phyloP scores from a whole-genome alignment of 2,888 invertebrate species.

The Agriopis marginaria region DNA sequence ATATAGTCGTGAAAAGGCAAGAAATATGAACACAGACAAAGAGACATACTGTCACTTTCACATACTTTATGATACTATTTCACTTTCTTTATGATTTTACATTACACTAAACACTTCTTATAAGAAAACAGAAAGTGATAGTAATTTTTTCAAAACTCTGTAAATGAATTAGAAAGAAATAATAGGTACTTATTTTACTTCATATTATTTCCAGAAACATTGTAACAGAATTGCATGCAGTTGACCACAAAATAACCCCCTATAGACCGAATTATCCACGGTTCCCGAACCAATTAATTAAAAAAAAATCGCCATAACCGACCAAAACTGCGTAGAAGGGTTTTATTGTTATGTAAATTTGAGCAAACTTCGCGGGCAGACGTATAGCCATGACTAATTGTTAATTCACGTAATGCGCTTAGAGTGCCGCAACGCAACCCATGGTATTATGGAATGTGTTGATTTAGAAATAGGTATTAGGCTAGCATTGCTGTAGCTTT shows the following conservation, averaged over 20 bases:
- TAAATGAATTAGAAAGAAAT: neutral
- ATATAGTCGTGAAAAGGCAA: no score
- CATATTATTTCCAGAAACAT: constrained; percentile 9
- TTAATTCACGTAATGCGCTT: constrained; percentile 81
- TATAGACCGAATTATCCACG: constrained; percentile 72
- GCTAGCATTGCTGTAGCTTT: no score
- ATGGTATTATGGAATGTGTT: constrained; percentile 47
- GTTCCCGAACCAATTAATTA: constrained; percentile 83
- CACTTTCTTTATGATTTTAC: no score
- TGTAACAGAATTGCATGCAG: constrained; percentile 16
- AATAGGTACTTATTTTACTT: neutral
- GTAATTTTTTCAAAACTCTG: neutral
- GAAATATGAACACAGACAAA: no score
- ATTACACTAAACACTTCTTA: no score
- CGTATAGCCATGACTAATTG: constrained; percentile 84
- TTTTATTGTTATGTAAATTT: constrained; percentile 85
- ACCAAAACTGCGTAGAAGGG: constrained; percentile 68
- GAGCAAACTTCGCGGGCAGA: constrained; percentile 82
- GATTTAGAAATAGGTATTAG: no score
- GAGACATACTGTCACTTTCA: no score
- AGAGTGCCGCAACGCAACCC: constrained; percentile 52
- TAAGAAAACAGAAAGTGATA: no score
- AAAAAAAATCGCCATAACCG: constrained; percentile 81
- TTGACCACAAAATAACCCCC: constrained; percentile 67
- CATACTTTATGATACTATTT: no score